Percentiles rank a stretch among this genome's conserved stretches.
Conservation (phyloP, 2,888 invertebrate genomes). For the Elysia crispata region DNA sequence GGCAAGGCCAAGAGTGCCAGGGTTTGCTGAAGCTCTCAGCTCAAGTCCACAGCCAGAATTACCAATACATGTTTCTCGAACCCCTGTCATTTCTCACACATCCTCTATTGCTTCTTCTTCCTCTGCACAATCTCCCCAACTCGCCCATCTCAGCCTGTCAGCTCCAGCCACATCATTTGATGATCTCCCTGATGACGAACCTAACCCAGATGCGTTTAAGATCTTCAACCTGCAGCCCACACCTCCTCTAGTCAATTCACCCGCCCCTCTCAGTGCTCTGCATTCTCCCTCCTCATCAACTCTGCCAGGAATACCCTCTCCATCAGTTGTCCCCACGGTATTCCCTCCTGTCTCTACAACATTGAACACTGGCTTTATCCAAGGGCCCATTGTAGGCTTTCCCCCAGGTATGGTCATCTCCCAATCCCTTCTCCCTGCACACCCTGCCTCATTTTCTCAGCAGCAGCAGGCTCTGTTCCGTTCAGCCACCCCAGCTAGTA, state of each 20-base stretch:
- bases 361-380: conserved; percentile 31
- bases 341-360: conserved; percentile 42
- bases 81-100: neutral
- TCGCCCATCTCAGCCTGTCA: neutral
- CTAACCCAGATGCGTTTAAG: conserved; percentile 66
- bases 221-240: conserved; percentile 68
- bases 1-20: neutral
- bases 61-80: neutral
- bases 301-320: neutral
- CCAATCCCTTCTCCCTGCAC: conserved; percentile 18
- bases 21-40: neutral
- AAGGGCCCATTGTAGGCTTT: conserved; percentile 42
- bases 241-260: neutral
- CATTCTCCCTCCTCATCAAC: conserved; percentile 6
- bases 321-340: conserved; percentile 26
- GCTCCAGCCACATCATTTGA: neutral
- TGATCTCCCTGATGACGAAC: conserved; percentile 51
- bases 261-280: neutral
- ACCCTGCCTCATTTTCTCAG: conserved; percentile 28
- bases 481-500: neutral
- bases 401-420: conserved; percentile 46
- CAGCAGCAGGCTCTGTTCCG: neutral
- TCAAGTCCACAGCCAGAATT: neutral
- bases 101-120: neutral
- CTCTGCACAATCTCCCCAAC: neutral